A percentile compares a stretch with the other conserved stretches of the same genome.
Evolutionary conservation across 2,797 vertebrate genomes (phyloP).

Genomic region (Galaxias olidus): DNA sequence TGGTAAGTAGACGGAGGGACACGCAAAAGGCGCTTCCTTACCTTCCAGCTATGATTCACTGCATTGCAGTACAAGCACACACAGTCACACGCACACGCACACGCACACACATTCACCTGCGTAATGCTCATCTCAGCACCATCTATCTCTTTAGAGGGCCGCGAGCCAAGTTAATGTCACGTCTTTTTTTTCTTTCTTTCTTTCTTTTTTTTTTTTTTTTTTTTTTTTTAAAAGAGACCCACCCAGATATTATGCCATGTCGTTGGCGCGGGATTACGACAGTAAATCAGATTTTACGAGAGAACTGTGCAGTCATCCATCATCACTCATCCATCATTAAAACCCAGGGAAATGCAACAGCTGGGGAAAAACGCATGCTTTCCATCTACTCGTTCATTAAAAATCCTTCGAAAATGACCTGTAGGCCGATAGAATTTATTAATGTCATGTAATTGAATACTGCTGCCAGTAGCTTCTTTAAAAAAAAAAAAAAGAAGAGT

Average conservation of each 20-base stretch:
- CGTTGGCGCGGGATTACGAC: neutral
- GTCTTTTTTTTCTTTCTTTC: neutral
- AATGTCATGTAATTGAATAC: no score
- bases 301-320: slow-evolving; percentile 9
- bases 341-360: slow-evolving; percentile 14
- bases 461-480: no score
- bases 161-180: slow-evolving; percentile 26
- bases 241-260: slow-evolving; percentile 17
- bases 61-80: slow-evolving; percentile 61
- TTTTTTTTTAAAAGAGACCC: neutral
- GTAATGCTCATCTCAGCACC: slow-evolving; percentile 35
- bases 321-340: no score
- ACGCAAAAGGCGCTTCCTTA: neutral
- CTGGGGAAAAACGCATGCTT: slow-evolving; percentile 12
- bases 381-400: neutral
- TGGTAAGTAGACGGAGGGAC: slow-evolving; percentile 17
- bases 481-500: no score
- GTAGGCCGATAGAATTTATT: no score
- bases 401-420: slow-evolving; percentile 41
- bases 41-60: slow-evolving; percentile 43
- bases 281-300: slow-evolving; percentile 10
- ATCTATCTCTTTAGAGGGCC: slow-evolving; percentile 3
- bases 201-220: neutral
- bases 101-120: slow-evolving; percentile 14
- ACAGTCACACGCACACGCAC: no score